These are phyloP conservation scores for Etheostoma nigrum DNA, from an alignment of 2,797 vertebrate genomes.

Conservation along the genomic window DNA sequence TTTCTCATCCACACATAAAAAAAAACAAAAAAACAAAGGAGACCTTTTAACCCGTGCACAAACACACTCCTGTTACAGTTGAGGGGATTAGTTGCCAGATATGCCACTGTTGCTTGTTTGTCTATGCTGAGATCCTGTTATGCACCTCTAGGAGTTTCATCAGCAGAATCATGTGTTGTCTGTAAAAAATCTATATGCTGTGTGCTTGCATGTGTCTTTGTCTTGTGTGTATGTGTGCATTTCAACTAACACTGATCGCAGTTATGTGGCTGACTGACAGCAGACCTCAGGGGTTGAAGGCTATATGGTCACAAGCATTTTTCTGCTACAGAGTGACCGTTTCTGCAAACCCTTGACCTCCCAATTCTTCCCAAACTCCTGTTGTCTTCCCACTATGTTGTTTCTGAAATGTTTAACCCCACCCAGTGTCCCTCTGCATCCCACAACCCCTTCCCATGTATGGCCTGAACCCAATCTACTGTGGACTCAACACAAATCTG, in stretches of 20 bases:
- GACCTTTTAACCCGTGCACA: slow-evolving; percentile 15
- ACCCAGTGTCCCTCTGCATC: background rate
- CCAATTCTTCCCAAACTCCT: background rate
- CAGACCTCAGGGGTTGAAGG: slow-evolving; percentile 55
- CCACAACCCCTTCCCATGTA: background rate
- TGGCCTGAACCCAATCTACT: background rate
- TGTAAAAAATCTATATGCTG: slow-evolving; percentile 26
- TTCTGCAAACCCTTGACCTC: slow-evolving; percentile 15
- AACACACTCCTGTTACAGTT: slow-evolving; percentile 16
- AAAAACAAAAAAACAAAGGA: slow-evolving; percentile 2
- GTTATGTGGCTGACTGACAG: slow-evolving; percentile 37
- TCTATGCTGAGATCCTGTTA: slow-evolving; percentile 26
- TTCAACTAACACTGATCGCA: slow-evolving; percentile 28
- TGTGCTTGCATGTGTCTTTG: slow-evolving; percentile 11
- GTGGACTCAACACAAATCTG: background rate
- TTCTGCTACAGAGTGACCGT: slow-evolving; percentile 38
- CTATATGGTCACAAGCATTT: slow-evolving; percentile 57
- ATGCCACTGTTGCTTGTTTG: slow-evolving; percentile 9
- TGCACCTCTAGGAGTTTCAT: slow-evolving; percentile 33
- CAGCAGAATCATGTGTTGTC: slow-evolving; percentile 36
- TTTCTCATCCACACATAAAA: slow-evolving; percentile 5
- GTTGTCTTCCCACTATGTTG: too few species aligned
- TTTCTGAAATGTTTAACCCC: background rate
- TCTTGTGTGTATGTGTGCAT: slow-evolving; percentile 24
- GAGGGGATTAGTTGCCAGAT: slow-evolving; percentile 43